These are phyloP conservation scores for Ceyx cyanopectus DNA, from an alignment of 2,113 vertebrate species.

Conservation along the genomic window DNA sequence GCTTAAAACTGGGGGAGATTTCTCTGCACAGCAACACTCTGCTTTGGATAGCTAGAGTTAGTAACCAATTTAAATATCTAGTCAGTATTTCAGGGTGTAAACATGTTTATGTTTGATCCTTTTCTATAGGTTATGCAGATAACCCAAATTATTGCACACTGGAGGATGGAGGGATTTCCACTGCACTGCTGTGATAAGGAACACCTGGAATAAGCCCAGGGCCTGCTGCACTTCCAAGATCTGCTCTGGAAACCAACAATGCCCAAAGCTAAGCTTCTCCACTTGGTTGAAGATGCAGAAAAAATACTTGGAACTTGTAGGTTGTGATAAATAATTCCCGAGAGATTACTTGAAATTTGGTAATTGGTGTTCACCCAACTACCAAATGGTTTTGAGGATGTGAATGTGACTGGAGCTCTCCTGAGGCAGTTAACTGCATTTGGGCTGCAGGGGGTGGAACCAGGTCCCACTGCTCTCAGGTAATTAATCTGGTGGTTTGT, in stretches of 20 bases:
- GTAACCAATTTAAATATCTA: neutral
- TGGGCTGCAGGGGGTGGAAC: neutral
- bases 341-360: neutral
- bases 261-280: neutral
- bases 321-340: fast-evolving
- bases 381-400: neutral
- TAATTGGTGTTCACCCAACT: neutral
- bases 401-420: neutral
- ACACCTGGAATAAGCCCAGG: neutral
- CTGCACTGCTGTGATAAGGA: fast-evolving
- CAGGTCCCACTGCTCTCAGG: fast-evolving
- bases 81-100: neutral
- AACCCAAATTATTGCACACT: neutral
- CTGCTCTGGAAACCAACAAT: neutral
- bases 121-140: neutral
- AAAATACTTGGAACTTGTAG: neutral
- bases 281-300: neutral
- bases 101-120: fast-evolving
- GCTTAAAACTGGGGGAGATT: neutral
- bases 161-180: neutral
- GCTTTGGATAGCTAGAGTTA: neutral
- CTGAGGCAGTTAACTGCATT: fast-evolving
- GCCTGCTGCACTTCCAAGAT: neutral
- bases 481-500: no score
- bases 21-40: neutral